These are phyloP conservation scores for Sciurus vulgaris DNA, from an alignment of 2,797 vertebrate species.

Conservation along the genomic window DNA sequence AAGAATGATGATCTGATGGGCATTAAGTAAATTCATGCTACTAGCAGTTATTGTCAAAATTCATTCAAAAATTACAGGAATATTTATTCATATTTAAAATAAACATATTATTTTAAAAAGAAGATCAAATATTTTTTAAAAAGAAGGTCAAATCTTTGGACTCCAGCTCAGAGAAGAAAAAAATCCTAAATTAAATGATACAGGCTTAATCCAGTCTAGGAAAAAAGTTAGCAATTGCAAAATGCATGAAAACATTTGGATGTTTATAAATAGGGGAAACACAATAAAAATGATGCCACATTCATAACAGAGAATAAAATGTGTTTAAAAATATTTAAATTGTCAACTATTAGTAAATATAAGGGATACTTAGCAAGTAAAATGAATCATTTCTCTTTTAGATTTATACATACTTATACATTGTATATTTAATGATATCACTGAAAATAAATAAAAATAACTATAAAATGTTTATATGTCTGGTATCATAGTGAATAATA, in stretches of 20 bases:
- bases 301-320: neutral
- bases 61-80: neutral
- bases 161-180: neutral
- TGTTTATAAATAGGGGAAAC: neutral
- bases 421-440: neutral
- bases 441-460: slow-evolving; percentile 23
- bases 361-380: neutral
- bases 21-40: neutral
- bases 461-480: neutral
- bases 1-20: neutral
- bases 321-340: neutral
- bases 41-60: neutral
- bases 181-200: neutral
- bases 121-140: neutral
- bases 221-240: neutral
- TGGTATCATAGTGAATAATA: neutral
- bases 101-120: neutral
- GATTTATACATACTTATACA: no score
- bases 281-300: neutral
- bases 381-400: neutral
- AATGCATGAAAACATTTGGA: neutral
- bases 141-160: neutral
- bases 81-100: neutral
- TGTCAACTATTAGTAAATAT: neutral
- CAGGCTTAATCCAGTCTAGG: fast-evolving